Conservation (phyloP, 2,797 vertebrate genomes). For the Salmo trutta region DNA sequence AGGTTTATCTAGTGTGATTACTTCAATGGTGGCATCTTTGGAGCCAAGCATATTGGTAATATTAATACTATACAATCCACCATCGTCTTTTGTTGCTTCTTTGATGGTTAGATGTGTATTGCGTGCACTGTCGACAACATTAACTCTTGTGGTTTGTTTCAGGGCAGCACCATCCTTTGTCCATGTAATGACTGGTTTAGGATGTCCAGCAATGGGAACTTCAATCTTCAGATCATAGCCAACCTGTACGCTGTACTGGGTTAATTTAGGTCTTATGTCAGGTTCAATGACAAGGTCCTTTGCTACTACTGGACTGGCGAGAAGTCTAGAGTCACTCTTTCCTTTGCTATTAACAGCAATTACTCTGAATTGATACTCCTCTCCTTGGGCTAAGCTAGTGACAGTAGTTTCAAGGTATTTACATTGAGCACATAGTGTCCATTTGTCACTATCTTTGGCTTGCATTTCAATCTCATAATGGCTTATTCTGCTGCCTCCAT, state of each 20-base stretch:
- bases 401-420: constrained; percentile 89
- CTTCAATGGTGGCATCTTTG: constrained; percentile 88
- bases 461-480: constrained; percentile 95
- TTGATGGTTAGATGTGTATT: constrained; percentile 87
- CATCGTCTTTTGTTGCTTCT: constrained; percentile 90
- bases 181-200: constrained; percentile 92
- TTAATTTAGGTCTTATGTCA: constrained; percentile 85
- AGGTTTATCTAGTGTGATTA: constrained; percentile 95
- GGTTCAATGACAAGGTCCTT: constrained; percentile 96
- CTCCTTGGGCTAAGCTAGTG: constrained; percentile 88
- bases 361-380: constrained; percentile 95
- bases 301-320: constrained; percentile 87
- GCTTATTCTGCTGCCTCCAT: constrained; percentile 95
- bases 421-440: constrained; percentile 89
- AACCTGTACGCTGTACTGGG: constrained; percentile 89
- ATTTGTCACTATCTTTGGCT: constrained; percentile 88
- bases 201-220: constrained; percentile 91
- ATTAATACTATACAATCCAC: constrained; percentile 88
- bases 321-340: constrained; percentile 91
- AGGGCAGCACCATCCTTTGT: constrained; percentile 88
- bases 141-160: constrained; percentile 96
- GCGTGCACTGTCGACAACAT: constrained; percentile 83
- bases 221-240: constrained; percentile 96
- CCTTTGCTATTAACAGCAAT: constrained; percentile 96
- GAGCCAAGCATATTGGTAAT: constrained; percentile 86